phyloP scores from a whole-genome alignment of 2,113 vertebrate species.

The Spheniscus mendiculus region DNA sequence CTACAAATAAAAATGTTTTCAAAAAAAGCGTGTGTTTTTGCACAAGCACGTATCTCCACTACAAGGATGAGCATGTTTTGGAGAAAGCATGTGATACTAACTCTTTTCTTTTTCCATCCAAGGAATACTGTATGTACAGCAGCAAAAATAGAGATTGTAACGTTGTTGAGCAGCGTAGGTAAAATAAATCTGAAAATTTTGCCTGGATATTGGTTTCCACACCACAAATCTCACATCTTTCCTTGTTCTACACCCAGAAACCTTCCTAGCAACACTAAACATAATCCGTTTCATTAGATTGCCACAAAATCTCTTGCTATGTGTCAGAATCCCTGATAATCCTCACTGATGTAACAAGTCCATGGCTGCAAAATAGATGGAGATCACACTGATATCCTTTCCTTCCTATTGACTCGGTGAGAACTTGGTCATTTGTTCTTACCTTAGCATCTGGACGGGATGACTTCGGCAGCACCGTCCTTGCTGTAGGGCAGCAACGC shows the following conservation, averaged over 20 bases:
- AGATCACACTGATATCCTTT: not conserved
- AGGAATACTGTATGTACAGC: not conserved
- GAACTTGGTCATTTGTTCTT: not conserved
- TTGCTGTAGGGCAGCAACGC: not conserved
- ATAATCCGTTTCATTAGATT: not conserved
- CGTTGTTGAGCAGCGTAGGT: not conserved
- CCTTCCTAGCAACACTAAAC: not conserved
- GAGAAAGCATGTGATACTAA: not conserved
- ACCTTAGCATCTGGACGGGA: fast-evolving
- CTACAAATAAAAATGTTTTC: not conserved
- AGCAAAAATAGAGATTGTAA: not conserved
- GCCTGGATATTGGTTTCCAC: not conserved
- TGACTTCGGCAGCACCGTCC: fast-evolving
- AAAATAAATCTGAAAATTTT: not conserved
- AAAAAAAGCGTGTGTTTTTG: not conserved
- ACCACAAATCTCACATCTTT: not conserved
- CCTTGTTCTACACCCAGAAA: not conserved
- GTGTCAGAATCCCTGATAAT: not conserved
- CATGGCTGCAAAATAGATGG: not conserved
- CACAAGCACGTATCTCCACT: fast-evolving
- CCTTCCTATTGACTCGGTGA: fast-evolving
- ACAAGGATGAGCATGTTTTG: not conserved
- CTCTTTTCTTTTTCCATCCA: not conserved
- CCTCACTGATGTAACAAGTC: not conserved
- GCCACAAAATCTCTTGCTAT: not conserved